Evolutionary conservation across 2,113 vertebrate species (phyloP), one percentile per base, ranked within the genome.

Genomic region (Leiothrix lutea): DNA sequence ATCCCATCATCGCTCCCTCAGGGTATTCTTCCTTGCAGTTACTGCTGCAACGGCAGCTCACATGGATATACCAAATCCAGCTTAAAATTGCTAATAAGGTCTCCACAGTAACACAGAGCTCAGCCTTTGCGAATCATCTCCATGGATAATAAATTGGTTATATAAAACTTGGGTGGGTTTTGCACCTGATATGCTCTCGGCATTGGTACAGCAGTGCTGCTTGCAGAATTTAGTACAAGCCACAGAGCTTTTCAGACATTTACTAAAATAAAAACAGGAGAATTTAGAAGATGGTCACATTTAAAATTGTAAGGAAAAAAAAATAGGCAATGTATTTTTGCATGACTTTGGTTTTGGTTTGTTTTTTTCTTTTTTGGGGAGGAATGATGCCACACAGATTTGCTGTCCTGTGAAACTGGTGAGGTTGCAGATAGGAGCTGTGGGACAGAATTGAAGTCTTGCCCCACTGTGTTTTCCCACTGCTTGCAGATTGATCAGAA

Each of bases 101-200:
- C 82, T 93, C 96, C 94, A 96, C 35, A 62, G 94, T 85, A 96
- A 96, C 95, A 93, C 5, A 6, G 28, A 90, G 81, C 70, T 92
- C 79, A 93, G 74, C 12, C 58, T 85, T 79, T 69, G 53, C 6
- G 0, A 93, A 87, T 57, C 36, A 72, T 79, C 70, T 82, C 74
- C 54, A 56, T 17, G 22, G 74, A 82, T 95, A 96, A 94, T 69
- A 94, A 90, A 91, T 57, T 8, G 3, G 48, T 93, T 95, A 96
- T 24, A 72, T 92, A 93, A 95, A 94, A 88, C 62, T 56, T 88
- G 61, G 78, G 81, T 92, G 53, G 57, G 57, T 82, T 94, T 88
- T 95, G 70, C 45, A 93, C 66, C 65, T 67, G 65, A 40, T 66
- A 29, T 20, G 53, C 64, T 79, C 60, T 70, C 47, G n/a, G 38